Evolutionary conservation across 2,888 invertebrate species (phyloP).

Genomic region (Amphipyra tragopoginis): DNA sequence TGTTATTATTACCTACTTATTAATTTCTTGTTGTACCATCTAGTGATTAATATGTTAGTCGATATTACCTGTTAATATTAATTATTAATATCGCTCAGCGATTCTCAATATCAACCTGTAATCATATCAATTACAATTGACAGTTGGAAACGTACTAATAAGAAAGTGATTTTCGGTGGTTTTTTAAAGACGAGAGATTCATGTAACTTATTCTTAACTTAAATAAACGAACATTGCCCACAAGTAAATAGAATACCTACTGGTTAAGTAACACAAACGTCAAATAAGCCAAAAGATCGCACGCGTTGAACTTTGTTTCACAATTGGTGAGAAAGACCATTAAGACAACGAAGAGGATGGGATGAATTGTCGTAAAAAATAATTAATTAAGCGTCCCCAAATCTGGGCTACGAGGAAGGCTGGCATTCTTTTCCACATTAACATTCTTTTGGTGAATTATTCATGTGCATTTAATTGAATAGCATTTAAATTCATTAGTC

Average conservation of each 20-base stretch:
- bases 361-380: constrained; percentile 66
- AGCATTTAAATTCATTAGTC: constrained; percentile 86
- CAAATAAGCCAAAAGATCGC: constrained; percentile 15
- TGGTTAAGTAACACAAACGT: not conserved
- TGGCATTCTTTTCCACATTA: constrained; percentile 83
- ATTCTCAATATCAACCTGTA: too few species aligned
- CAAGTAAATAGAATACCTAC: constrained; percentile 4
- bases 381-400: constrained; percentile 81
- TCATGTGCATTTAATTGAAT: constrained; percentile 88
- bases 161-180: too few species aligned
- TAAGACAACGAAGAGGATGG: constrained; percentile 42
- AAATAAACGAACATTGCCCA: not conserved
- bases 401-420: constrained; percentile 72
- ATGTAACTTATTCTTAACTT: not conserved
- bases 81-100: too few species aligned
- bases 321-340: constrained; percentile 51
- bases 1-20: not conserved
- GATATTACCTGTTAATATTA: too few species aligned
- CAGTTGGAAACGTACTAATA: too few species aligned
- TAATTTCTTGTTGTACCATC: not conserved
- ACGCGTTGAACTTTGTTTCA: constrained; percentile 39
- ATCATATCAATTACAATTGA: too few species aligned
- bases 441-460: constrained; percentile 84
- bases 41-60: not conserved
- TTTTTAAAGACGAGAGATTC: too few species aligned